These are phyloP conservation scores for Pogonophryne albipinna DNA, from an alignment of 2,797 vertebrate species.

Conservation along the genomic window DNA sequence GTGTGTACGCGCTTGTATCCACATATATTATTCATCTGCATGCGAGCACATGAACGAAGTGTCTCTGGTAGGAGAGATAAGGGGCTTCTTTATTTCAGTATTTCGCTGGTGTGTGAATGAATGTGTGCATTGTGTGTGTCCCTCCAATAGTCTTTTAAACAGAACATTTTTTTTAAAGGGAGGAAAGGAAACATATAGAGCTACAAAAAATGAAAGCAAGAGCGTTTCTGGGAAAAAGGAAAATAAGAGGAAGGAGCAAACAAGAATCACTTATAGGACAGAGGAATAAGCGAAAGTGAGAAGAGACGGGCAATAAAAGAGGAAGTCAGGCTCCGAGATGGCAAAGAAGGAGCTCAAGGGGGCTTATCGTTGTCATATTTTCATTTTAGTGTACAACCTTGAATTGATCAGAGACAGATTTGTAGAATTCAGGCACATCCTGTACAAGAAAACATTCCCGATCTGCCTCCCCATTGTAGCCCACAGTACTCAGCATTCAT, in stretches of 20 bases:
- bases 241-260: slow-evolving; percentile 45
- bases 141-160: slow-evolving; percentile 57
- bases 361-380: slow-evolving; percentile 58
- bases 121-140: slow-evolving; percentile 62
- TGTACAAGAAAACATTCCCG: slow-evolving; percentile 19
- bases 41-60: slow-evolving; percentile 78
- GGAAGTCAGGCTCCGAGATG: slow-evolving; percentile 28
- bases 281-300: slow-evolving; percentile 27
- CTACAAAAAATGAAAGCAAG: slow-evolving; percentile 34
- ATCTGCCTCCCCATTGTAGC: slow-evolving; percentile 34
- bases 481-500: slow-evolving; percentile 55
- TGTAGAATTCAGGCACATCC: slow-evolving; percentile 43
- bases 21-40: slow-evolving; percentile 86
- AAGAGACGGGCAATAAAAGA: slow-evolving; percentile 34
- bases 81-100: slow-evolving; percentile 81
- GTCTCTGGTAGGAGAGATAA: slow-evolving; percentile 84
- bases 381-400: slow-evolving; percentile 57
- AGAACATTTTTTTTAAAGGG: slow-evolving; percentile 48
- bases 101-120: slow-evolving; percentile 51
- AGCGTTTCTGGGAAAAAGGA: slow-evolving; percentile 38
- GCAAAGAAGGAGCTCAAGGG: slow-evolving; percentile 36
- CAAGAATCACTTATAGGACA: slow-evolving; percentile 45
- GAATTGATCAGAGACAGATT: slow-evolving; percentile 53
- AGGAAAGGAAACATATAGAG: slow-evolving; percentile 52
- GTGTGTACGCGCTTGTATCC: slow-evolving; percentile 33